Evolutionary conservation across 2,888 invertebrate genomes (phyloP), one percentile per base, ranked within the genome.

Genomic region (Cordylochernes scorpioides): DNA sequence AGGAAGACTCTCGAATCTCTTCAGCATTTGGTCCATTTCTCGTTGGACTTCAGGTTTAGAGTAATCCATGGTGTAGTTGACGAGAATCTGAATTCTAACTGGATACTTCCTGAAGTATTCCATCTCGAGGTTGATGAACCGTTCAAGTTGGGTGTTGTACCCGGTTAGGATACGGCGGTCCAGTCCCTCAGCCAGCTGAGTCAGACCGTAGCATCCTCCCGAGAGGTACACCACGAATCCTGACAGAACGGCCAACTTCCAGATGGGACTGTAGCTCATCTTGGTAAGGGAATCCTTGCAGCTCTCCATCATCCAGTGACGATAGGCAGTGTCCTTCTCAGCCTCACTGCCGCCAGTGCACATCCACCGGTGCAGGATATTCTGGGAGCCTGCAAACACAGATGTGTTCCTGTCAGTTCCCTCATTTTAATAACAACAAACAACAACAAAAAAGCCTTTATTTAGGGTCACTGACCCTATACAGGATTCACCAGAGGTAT

Each of bases 91-190:
- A 53, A 75, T 71, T 49, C 78, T 64, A 49, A 80, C 82, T 0
- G 80, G 80, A 51, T 73, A 80, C 53, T 82, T 82, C 47, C 80
- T 63, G 59, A 80, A 86, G 54, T 75, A 86, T 44, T 67, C 65
- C 50, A 84, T 82, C 53, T 84, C 80, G 33, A 75, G 64, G 49
- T 80, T 74, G 50, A 84, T 78, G 55, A 82, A 84, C 47, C 66
- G 67, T 27, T 82, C 73, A 27, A 84, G 82, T 52, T 84, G 82
- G 0, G 84, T 84, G 52, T 82, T 80, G 29, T 70, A 68, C 45
- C 75, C 70, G 3, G 84, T 77, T 3, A 84, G 60, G 49, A 80
- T 80, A 34, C 78, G 64, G 36, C 38, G 17, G 49, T 86, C 84
- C 25, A 86, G 57, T 1, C 86, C 86, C 55, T 86, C 78, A 46